Conservation (phyloP, 2,797 vertebrate genomes). For the Esox masquinongy region DNA sequence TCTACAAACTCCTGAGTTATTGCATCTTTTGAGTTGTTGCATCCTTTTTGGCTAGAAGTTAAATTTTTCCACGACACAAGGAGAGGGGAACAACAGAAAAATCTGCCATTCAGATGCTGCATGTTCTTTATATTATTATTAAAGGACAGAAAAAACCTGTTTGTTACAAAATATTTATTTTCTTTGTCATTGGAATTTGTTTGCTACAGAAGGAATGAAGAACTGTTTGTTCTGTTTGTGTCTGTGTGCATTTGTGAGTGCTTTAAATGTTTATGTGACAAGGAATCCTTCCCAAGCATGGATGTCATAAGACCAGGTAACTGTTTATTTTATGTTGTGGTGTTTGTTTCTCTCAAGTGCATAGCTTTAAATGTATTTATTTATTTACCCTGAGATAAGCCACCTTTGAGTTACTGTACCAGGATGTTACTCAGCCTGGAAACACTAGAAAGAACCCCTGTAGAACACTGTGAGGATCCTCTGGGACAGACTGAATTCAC, state of each 20-base stretch:
- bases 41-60: too few species aligned
- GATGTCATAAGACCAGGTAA: slow-evolving; percentile 58
- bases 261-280: slow-evolving; percentile 64
- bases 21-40: too few species aligned
- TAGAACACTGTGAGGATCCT: too few species aligned
- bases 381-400: too few species aligned
- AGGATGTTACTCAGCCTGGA: too few species aligned
- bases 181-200: slow-evolving; percentile 81
- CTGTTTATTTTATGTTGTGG: slow-evolving; percentile 65
- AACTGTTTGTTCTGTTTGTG: slow-evolving; percentile 73
- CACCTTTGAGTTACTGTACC: too few species aligned
- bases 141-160: slow-evolving; percentile 82
- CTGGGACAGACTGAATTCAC: too few species aligned
- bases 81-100: slow-evolving; percentile 82
- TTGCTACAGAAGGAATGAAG: slow-evolving; percentile 86
- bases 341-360: slow-evolving; percentile 81
- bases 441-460: too few species aligned
- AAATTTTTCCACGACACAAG: too few species aligned
- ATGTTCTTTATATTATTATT: slow-evolving; percentile 71
- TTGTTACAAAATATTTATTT: slow-evolving; percentile 82
- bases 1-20: too few species aligned
- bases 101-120: slow-evolving; percentile 86
- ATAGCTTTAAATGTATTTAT: slow-evolving; percentile 83
- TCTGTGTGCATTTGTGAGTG: slow-evolving; percentile 60
- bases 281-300: slow-evolving; percentile 71